Percentiles rank a stretch among this genome's conserved stretches.
Evolutionary conservation across 2,113 vertebrate species (phyloP).

Genomic region (Gymnocephalus cernua): DNA sequence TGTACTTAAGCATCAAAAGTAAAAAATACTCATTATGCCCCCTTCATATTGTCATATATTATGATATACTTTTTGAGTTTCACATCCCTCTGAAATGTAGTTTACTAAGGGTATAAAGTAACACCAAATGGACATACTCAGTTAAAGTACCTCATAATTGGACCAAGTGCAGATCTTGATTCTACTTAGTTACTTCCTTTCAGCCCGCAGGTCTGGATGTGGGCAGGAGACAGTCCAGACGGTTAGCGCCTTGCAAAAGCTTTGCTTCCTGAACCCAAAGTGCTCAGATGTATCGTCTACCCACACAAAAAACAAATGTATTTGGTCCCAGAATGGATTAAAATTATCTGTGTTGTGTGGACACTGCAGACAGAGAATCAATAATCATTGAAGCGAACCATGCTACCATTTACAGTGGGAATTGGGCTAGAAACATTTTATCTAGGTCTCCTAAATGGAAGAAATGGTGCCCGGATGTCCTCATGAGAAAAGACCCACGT

Average conservation of each 20-base stretch:
- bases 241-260: not conserved
- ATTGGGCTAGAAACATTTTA: conserved; percentile 34
- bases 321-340: conserved; percentile 31
- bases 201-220: not conserved
- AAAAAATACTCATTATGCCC: not conserved
- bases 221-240: not conserved
- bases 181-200: not conserved
- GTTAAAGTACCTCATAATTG: not conserved
- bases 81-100: not conserved
- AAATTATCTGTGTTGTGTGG: conserved; percentile 34
- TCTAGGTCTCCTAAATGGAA: not conserved
- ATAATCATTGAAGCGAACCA: conserved; percentile 43
- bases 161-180: not conserved
- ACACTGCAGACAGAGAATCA: conserved; percentile 44
- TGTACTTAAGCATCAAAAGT: not conserved
- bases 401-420: conserved; percentile 45
- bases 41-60: not conserved
- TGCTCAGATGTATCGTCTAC: conserved; percentile 2
- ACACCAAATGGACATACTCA: not conserved
- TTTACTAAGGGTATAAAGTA: not conserved
- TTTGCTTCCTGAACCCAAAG: conserved; percentile 8
- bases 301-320: conserved; percentile 34
- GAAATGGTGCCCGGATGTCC: conserved; percentile 18
- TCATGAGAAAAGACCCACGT: conserved; percentile 5
- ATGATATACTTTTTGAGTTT: not conserved